Evolutionary conservation across 2,113 vertebrate species (phyloP).

Genomic region (Aplodontia rufa): DNA sequence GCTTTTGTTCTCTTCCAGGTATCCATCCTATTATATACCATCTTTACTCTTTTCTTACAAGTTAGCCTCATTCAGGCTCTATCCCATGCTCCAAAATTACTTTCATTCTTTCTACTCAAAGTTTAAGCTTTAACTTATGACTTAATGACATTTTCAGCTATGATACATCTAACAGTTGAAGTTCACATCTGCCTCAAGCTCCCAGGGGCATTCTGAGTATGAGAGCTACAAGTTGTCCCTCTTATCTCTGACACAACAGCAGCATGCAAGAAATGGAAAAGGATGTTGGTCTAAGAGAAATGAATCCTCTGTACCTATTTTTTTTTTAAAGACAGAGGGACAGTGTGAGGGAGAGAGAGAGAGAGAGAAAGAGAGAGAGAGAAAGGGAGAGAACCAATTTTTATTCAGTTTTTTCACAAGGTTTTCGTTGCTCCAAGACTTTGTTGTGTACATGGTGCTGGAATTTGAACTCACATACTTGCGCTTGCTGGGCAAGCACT

Average conservation of each 20-base stretch:
- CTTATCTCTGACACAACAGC: slow-evolving; percentile 25
- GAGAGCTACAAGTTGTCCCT: background rate
- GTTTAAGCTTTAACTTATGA: background rate
- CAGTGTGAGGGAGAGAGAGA: no score
- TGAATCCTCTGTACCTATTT: no score
- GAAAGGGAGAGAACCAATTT: no score
- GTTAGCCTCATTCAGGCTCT: background rate
- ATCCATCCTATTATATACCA: background rate
- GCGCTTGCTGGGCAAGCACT: no score
- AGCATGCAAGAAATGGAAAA: background rate
- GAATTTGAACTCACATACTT: no score
- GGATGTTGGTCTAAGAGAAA: background rate
- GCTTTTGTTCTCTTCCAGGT: background rate
- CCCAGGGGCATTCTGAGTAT: background rate
- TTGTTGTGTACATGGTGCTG: no score
- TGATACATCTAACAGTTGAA: background rate
- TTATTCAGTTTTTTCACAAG: no score
- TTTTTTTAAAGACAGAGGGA: no score
- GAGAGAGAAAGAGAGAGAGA: no score
- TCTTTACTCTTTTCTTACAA: background rate
- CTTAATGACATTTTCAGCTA: background rate
- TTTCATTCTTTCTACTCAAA: background rate
- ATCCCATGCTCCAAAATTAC: background rate
- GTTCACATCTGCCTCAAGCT: background rate
- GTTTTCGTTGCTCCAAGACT: no score